phyloP scores from a whole-genome alignment of 2,113 vertebrate species.

The Nicator chloris region DNA sequence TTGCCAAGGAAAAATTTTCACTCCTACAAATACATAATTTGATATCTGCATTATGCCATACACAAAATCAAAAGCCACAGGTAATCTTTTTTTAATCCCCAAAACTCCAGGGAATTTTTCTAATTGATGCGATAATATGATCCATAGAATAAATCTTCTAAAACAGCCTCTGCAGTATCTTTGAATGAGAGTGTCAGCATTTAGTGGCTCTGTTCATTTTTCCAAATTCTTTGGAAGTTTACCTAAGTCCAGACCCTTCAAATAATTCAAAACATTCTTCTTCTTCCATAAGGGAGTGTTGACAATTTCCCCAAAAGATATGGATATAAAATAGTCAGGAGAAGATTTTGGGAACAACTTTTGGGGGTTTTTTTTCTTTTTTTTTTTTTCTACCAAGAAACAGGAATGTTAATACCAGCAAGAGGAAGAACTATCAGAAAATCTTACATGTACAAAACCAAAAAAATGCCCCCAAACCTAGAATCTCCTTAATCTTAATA shows the following conservation, averaged over 20 bases:
- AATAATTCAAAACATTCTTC: not conserved
- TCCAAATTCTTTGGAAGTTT: not conserved
- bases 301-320: not conserved
- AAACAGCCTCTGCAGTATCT: not conserved
- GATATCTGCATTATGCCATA: not conserved
- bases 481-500: not conserved
- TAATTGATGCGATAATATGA: not conserved
- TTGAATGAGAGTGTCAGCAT: not conserved
- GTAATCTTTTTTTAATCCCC: not conserved
- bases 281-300: not conserved
- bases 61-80: not conserved
- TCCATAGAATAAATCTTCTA: not conserved
- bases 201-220: not conserved
- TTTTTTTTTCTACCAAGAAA: not conserved
- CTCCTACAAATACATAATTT: not conserved
- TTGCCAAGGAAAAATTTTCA: not conserved
- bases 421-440: not conserved
- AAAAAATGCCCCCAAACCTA: not conserved
- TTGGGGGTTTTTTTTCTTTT: accelerated
- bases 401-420: not conserved
- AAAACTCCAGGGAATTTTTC: not conserved
- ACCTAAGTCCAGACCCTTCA: not conserved
- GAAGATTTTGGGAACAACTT: not conserved
- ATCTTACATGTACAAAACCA: not conserved
- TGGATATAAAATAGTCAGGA: not conserved